These are phyloP conservation scores for Zaprionus camerounensis DNA, from an alignment of 1,140 invertebrate species.

Conservation along the genomic window DNA sequence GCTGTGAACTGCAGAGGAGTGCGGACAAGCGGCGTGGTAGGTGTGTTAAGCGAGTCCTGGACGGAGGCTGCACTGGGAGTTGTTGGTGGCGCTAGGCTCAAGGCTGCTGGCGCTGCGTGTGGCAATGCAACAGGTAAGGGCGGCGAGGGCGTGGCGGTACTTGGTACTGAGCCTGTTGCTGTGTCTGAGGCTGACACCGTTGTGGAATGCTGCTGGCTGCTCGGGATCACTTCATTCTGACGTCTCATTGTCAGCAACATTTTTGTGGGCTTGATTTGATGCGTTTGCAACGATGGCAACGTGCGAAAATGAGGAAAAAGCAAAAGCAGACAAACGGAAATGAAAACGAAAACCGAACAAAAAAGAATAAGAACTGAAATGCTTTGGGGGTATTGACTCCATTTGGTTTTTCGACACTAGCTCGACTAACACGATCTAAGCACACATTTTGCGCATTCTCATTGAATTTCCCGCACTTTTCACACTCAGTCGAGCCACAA, in stretches of 20 bases:
- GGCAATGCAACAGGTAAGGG: slow-evolving; percentile 32
- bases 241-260: slow-evolving; percentile 85
- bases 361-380: slow-evolving; percentile 60
- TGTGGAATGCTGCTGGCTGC: slow-evolving; percentile 65
- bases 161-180: slow-evolving; percentile 28
- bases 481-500: slow-evolving; percentile 10
- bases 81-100: slow-evolving; percentile 28
- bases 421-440: neutral
- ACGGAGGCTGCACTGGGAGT: neutral
- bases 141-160: slow-evolving; percentile 47
- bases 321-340: slow-evolving; percentile 3
- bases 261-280: slow-evolving; percentile 58
- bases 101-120: slow-evolving; percentile 8
- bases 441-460: slow-evolving; percentile 35
- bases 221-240: slow-evolving; percentile 81
- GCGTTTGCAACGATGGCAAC: slow-evolving; percentile 26
- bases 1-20: slow-evolving; percentile 72
- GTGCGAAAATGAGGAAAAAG: slow-evolving; percentile 21
- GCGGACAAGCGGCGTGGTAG: slow-evolving; percentile 73
- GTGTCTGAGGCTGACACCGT: slow-evolving; percentile 27
- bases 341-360: slow-evolving; percentile 46
- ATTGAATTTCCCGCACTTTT: slow-evolving; percentile 6
- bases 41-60: slow-evolving; percentile 77
- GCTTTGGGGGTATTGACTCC: slow-evolving; percentile 57
- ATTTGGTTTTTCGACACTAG: slow-evolving; percentile 56